Evolutionary conservation across 2,113 vertebrate species (phyloP).

Genomic region (Urocolius indicus): DNA sequence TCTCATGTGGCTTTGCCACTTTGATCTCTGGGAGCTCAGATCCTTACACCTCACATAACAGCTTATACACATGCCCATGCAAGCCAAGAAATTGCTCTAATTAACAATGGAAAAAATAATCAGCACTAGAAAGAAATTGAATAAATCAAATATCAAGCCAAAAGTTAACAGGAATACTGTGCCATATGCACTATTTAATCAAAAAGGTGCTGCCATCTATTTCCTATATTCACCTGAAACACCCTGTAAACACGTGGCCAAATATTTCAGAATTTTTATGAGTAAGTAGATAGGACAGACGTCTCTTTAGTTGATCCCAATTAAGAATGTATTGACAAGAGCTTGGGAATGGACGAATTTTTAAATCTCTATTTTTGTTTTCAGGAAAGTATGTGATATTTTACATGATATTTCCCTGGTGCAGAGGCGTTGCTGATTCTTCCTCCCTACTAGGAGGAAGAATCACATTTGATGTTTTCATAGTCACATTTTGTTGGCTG

Average conservation of each 20-base stretch:
- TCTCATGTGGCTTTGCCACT: not conserved
- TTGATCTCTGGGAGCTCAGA: constrained; percentile 25
- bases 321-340: not conserved
- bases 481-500: not conserved
- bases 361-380: not conserved
- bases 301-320: not conserved
- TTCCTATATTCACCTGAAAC: not conserved
- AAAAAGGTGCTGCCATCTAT: not conserved
- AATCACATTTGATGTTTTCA: not conserved
- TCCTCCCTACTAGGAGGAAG: not conserved
- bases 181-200: not conserved
- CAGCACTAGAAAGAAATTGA: not conserved
- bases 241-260: not conserved
- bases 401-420: not conserved
- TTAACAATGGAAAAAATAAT: not conserved
- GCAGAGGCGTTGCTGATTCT: not conserved
- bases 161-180: not conserved
- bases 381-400: not conserved
- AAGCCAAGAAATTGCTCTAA: not conserved
- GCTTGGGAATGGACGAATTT: not conserved
- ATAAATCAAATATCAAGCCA: not conserved
- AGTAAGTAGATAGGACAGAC: not conserved
- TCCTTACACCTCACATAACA: not conserved
- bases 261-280: not conserved
- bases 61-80: not conserved